Base-by-base conservation (phyloP, 2,888 invertebrate genomes). In the Nezara viridula region DNA sequence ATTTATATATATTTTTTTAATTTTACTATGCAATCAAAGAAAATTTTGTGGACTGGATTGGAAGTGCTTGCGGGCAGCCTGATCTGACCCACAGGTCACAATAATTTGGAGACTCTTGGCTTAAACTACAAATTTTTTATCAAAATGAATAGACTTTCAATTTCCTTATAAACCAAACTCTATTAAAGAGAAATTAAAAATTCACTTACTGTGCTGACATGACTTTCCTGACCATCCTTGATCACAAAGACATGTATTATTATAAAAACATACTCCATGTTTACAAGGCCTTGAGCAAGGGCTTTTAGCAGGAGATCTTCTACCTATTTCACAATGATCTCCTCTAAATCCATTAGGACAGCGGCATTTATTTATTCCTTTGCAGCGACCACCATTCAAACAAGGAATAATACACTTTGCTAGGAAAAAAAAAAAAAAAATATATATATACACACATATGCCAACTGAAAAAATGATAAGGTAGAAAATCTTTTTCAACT, bases 381-480 rank as follows among this genome's bases (percentile, higher is more conserved):
- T 96, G 92, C 98, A 98, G 89, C 96, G 96, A 0, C 98, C 98
- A 24, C 97, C 97, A 93, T 98, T 98, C 91, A 97, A 94, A 92
- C 98, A 98, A 6, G 98, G 98, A 92, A 98, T 96, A 91, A 97
- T 95, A 93, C 97, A 98, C 94, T 97, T 97, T 37, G 97, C 97
- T 97, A 93, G 44, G 92, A 92, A 37, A 40, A 40, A 77, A 55
- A 49, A 49, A n/a, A n/a, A n/a, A n/a, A n/a, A n/a, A n/a, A n/a
- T n/a, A 49, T 49, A 2, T 49, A 49, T 14, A 49, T 49, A n/a
- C n/a, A n/a, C n/a, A n/a, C n/a, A n/a, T n/a, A n/a, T n/a, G n/a
- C n/a, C n/a, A n/a, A n/a, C n/a, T n/a, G n/a, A n/a, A n/a, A n/a
- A n/a, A n/a, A n/a, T n/a, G n/a, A n/a, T n/a, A n/a, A n/a, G n/a